A percentile compares a stretch with the other conserved stretches of the same genome.
Conservation (phyloP, 1,140 invertebrate genomes). For the Portunus trituberculatus region DNA sequence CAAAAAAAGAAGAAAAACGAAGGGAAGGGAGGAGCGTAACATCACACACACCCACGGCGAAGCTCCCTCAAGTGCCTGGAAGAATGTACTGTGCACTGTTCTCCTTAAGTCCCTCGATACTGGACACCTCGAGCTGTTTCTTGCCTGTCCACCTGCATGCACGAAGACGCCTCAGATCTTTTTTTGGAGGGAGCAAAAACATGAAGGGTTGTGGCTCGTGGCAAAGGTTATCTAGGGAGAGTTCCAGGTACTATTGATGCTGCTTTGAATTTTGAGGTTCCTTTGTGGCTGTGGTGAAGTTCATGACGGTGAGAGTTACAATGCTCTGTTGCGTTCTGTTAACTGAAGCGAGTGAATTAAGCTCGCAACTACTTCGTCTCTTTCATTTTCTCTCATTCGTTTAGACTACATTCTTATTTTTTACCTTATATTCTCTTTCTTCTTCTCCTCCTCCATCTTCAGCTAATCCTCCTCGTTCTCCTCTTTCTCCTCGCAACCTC, state of each 20-base stretch:
- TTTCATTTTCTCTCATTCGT: neutral
- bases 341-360: neutral
- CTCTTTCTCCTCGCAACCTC: neutral
- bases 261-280: neutral
- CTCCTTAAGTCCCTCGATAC: neutral
- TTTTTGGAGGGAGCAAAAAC: neutral
- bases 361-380: neutral
- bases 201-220: neutral
- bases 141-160: neutral
- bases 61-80: too few species aligned
- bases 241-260: neutral
- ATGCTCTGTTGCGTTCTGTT: neutral
- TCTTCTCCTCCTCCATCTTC: neutral
- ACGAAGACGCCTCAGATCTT: neutral
- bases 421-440: neutral
- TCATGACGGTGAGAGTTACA: neutral
- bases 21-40: neutral
- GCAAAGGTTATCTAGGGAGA: neutral
- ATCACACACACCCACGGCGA: too few species aligned
- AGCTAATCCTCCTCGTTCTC: conserved; percentile 1
- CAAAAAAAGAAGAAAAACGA: too few species aligned
- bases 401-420: neutral
- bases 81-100: neutral
- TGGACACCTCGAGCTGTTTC: too few species aligned
- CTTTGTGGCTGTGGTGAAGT: neutral